Conservation (phyloP, 1,140 invertebrate species). For the Drosophila prosaltans region DNA sequence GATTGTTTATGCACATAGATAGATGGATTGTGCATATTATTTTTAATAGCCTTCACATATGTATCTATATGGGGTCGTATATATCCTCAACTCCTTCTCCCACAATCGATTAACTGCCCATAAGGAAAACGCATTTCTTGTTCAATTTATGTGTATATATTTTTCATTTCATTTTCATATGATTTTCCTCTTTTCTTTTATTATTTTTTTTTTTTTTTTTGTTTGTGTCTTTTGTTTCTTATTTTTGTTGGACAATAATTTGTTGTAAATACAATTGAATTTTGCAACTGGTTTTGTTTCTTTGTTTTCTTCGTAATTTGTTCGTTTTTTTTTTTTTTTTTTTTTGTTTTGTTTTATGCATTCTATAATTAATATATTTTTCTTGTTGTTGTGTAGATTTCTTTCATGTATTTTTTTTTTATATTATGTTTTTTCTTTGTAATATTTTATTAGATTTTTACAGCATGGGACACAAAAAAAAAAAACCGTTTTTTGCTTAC, state of each 20-base stretch:
- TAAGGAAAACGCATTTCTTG: conserved; percentile 48
- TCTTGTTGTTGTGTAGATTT: conserved; percentile 28
- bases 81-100: background rate
- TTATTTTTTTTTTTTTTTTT: background rate
- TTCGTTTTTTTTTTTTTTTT: conserved; percentile 34
- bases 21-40: background rate
- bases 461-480: conserved; percentile 55
- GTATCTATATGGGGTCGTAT: no score
- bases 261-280: conserved; percentile 69
- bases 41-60: conserved; percentile 34
- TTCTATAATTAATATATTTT: conserved; percentile 60
- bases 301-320: conserved; percentile 51
- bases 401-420: conserved; percentile 7
- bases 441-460: conserved; percentile 46
- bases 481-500: conserved; percentile 54
- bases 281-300: conserved; percentile 39
- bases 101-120: conserved; percentile 37
- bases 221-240: conserved; percentile 50
- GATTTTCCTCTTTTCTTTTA: conserved; percentile 52
- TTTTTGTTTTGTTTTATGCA: conserved; percentile 44
- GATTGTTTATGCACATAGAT: conserved; percentile 37
- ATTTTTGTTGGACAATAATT: conserved; percentile 74
- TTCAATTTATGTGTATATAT: conserved; percentile 57
- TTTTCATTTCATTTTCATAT: conserved; percentile 70
- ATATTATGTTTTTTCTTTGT: background rate